Evolutionary conservation across 2,797 vertebrate genomes (phyloP), one percentile per base, ranked within the genome.

Genomic region (Psittacula derbiana): DNA sequence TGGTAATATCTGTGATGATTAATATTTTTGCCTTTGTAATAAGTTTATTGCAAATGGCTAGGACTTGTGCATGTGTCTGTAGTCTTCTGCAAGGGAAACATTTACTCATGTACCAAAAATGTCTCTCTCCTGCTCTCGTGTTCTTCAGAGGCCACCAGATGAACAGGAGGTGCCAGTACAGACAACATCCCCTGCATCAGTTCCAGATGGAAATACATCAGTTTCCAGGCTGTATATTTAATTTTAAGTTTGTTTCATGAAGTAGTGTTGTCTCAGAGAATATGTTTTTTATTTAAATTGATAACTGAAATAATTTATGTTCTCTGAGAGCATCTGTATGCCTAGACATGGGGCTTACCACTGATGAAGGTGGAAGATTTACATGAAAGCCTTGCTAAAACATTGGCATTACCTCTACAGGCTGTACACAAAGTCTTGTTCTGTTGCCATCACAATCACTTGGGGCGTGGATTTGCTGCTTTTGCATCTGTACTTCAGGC

Each of bases 21-120:
- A 91, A 80, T 36, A 8, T 65, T 93, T 92, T 86, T 92, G 92
- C 66, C 80, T 90, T 60, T 86, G 76, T 90, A 79, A 65, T 61
- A 57, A 61, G 61, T 76, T 91, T 86, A 69, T 66, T 91, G 67
- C 75, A 65, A 58, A 52, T 31, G 75, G 83, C 52, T 46, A 23
- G 49, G 57, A 4, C 36, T 65, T 8, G 15, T 71, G 52, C 58
- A 0, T 49, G 73, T 72, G 62, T 38, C 82, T 52, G 9, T 86
- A 64, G 80, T 89, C 73, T 55, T 61, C 85, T 55, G 67, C 49
- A 57, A 67, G 53, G 69, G 30, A 79, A 65, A 72, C n/a, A n/a
- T 5, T 50, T 65, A 53, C 60, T 88, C 57, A 21, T 40, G 61
- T 66, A 33, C 75, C 61, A 83, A 58, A 89, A 92, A 71, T 43